Conservation (phyloP, 2,797 vertebrate genomes). For the Perodicticus potto region DNA sequence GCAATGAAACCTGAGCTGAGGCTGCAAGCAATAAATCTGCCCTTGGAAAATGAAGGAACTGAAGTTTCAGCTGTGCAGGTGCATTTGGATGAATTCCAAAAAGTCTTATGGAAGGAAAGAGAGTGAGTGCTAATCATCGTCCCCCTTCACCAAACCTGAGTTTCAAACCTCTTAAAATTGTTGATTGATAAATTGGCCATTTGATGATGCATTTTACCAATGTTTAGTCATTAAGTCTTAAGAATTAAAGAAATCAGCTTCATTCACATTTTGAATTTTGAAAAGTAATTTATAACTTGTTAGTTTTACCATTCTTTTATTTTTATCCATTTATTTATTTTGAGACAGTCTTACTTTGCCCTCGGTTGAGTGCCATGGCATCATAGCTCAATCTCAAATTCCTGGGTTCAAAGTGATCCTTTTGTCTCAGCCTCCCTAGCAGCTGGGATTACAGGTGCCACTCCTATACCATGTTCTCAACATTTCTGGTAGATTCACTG, state of each 20-base stretch:
- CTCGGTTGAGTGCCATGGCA: too few species aligned
- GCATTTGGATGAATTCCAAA: slow-evolving; percentile 83
- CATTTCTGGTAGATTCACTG: background rate
- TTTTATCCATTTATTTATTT: too few species aligned
- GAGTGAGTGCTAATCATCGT: slow-evolving; percentile 83
- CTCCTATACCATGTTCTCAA: background rate
- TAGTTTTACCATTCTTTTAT: background rate
- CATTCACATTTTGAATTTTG: slow-evolving; percentile 7
- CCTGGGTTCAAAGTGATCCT: too few species aligned
- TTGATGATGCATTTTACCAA: background rate
- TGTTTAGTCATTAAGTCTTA: background rate
- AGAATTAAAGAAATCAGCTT: background rate
- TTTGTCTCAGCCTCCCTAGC: too few species aligned
- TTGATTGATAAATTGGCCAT: background rate
- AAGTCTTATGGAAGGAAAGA: slow-evolving; percentile 86
- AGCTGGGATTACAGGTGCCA: too few species aligned
- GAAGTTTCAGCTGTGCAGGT: slow-evolving; percentile 75
- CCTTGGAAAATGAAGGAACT: slow-evolving; percentile 64
- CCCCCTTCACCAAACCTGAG: background rate
- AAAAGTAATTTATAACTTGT: background rate
- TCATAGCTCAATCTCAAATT: too few species aligned
- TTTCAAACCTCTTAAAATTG: background rate
- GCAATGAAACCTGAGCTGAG: slow-evolving; percentile 9
- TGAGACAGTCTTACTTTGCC: too few species aligned
- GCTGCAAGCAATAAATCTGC: background rate